Percentiles rank a stretch among this genome's conserved stretches.
phyloP scores from a whole-genome alignment of 2,888 invertebrate species.

The Drosophila villosipedis region DNA sequence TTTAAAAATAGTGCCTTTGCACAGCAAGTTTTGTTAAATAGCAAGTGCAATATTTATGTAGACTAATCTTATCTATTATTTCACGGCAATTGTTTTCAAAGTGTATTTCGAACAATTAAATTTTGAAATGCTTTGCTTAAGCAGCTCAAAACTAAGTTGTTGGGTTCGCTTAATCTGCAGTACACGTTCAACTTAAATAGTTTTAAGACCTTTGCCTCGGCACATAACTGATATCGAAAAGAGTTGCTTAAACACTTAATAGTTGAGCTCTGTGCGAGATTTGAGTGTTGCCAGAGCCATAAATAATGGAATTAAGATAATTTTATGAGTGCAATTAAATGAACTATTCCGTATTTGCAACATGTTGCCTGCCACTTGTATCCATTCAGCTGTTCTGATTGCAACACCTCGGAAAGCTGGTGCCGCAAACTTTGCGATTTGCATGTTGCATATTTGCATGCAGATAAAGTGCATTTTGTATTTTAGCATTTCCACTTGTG shows the following conservation, averaged over 20 bases:
- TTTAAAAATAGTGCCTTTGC: background rate
- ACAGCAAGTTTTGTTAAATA: background rate
- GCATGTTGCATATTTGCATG: conserved; percentile 28
- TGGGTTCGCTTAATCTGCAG: background rate
- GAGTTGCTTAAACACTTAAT: background rate
- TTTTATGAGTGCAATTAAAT: conserved; percentile 33
- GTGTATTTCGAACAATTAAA: background rate
- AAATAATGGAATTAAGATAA: conserved; percentile 18
- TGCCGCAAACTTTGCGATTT: conserved; percentile 20
- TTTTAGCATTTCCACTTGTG: conserved; percentile 41
- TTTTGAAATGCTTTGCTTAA: background rate
- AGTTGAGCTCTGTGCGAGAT: background rate
- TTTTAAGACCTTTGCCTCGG: conserved; percentile 1
- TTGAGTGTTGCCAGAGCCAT: background rate
- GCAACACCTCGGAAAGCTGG: conserved; percentile 39
- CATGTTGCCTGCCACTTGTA: conserved; percentile 22
- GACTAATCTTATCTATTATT: background rate
- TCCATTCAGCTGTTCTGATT: conserved; percentile 46
- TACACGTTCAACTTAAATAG: background rate
- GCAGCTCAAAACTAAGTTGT: background rate
- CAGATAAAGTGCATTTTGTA: conserved; percentile 32
- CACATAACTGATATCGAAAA: conserved; percentile 1
- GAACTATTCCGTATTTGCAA: conserved; percentile 36
- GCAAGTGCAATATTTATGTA: background rate
- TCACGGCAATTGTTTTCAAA: background rate